Percentiles rank a stretch among this genome's conserved stretches.
Conservation (phyloP, 2,113 vertebrate genomes). For the Synchiropus splendidus region DNA sequence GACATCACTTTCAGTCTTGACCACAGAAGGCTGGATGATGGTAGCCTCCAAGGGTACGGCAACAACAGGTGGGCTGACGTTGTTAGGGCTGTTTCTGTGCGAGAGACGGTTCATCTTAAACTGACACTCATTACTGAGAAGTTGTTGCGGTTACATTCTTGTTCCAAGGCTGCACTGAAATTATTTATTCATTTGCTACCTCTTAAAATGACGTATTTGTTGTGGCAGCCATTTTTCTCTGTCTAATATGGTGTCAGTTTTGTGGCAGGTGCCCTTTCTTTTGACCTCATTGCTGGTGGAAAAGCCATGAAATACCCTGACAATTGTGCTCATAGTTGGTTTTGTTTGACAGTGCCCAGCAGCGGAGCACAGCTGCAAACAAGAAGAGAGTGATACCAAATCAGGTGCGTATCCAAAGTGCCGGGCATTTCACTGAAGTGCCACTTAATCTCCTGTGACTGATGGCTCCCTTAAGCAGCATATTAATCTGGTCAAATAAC, state of each 20-base stretch:
- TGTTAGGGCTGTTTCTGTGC: slow-evolving; percentile 22
- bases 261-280: no score
- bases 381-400: slow-evolving; percentile 92
- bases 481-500: slow-evolving; percentile 18
- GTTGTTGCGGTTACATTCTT: no score
- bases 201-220: no score
- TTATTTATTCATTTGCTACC: no score
- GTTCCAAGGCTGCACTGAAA: no score
- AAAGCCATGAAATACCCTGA: not conserved
- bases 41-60: slow-evolving; percentile 62
- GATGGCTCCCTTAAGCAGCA: slow-evolving; percentile 20
- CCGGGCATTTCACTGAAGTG: slow-evolving; percentile 20
- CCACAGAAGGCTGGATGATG: slow-evolving; percentile 71
- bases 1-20: slow-evolving; percentile 74
- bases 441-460: slow-evolving; percentile 21
- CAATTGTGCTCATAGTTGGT: not conserved
- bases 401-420: slow-evolving; percentile 71
- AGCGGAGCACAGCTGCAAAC: slow-evolving; percentile 80
- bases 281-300: no score
- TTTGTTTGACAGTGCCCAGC: slow-evolving; percentile 75
- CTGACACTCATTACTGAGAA: no score
- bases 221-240: no score
- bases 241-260: no score
- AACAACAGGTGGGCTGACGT: slow-evolving; percentile 68
- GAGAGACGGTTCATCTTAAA: slow-evolving; percentile 11